A percentile compares a stretch with the other conserved stretches of the same genome.
phyloP scores from a whole-genome alignment of 2,797 vertebrate species.

The Danio kyathit region DNA sequence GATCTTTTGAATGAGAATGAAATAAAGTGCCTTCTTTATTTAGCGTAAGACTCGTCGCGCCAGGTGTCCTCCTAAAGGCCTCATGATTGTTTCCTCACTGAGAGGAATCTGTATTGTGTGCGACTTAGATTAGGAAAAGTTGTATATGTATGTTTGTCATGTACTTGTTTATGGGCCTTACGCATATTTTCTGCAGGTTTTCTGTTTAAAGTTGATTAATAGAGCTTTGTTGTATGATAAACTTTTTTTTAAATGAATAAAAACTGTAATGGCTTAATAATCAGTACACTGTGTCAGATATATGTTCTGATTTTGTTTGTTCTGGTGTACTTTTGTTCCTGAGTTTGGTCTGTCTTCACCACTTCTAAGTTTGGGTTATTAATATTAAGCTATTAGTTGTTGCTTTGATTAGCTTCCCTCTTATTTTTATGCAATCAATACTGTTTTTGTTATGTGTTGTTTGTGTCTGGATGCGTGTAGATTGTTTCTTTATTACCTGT shows the following conservation, averaged over 20 bases:
- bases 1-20: conserved; percentile 19
- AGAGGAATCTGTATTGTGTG: conserved; percentile 13
- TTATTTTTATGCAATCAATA: too few relatives aligned
- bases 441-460: too few relatives aligned
- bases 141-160: conserved; percentile 3
- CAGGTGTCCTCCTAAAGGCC: conserved; percentile 13
- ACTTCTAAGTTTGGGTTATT: too few relatives aligned
- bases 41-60: not conserved
- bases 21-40: conserved; percentile 45
- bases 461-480: too few relatives aligned
- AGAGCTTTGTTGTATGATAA: conserved; percentile 7
- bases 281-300: not conserved
- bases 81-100: conserved; percentile 15
- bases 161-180: conserved; percentile 26
- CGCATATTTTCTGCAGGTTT: conserved; percentile 24
- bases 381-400: too few relatives aligned
- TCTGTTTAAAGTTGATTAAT: conserved; percentile 29
- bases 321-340: too few relatives aligned
- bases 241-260: conserved; percentile 6
- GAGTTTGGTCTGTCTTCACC: too few relatives aligned
- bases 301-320: too few relatives aligned
- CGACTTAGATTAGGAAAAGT: not conserved
- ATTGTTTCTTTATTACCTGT: too few relatives aligned
- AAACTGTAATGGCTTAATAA: conserved; percentile 12
- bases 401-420: too few relatives aligned